phyloP scores from a whole-genome alignment of 2,113 vertebrate species.

The Coracopsis vasa region DNA sequence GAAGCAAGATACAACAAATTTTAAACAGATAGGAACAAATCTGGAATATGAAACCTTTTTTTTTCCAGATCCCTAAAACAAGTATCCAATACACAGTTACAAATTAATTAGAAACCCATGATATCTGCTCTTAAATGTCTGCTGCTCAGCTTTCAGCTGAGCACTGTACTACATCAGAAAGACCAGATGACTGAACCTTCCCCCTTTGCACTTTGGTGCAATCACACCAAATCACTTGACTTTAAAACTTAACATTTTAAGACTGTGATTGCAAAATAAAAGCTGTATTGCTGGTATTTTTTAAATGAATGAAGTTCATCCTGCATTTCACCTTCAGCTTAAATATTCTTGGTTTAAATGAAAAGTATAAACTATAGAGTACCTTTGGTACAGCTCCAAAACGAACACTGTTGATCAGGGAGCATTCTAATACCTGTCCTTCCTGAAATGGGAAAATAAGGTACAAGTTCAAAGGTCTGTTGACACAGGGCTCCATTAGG shows the following conservation, averaged over 20 bases:
- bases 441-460: slow-evolving; percentile 78
- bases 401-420: slow-evolving; percentile 96
- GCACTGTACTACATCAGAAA: background rate
- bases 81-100: background rate
- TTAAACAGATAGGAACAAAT: background rate
- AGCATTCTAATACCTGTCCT: slow-evolving; percentile 96
- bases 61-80: background rate
- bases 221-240: background rate
- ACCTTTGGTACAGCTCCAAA: slow-evolving; percentile 90
- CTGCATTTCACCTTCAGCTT: background rate
- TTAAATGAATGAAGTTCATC: background rate
- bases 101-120: background rate
- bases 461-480: background rate
- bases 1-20: background rate
- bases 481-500: background rate
- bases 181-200: background rate
- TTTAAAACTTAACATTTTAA: background rate
- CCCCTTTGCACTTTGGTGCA: background rate
- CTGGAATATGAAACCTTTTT: background rate
- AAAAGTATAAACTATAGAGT: background rate
- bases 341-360: background rate
- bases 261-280: background rate
- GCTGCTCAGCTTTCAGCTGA: background rate
- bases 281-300: background rate
- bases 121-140: background rate